Evolutionary conservation across 2,888 invertebrate genomes (phyloP).

Genomic region (Chironomus tentans): DNA sequence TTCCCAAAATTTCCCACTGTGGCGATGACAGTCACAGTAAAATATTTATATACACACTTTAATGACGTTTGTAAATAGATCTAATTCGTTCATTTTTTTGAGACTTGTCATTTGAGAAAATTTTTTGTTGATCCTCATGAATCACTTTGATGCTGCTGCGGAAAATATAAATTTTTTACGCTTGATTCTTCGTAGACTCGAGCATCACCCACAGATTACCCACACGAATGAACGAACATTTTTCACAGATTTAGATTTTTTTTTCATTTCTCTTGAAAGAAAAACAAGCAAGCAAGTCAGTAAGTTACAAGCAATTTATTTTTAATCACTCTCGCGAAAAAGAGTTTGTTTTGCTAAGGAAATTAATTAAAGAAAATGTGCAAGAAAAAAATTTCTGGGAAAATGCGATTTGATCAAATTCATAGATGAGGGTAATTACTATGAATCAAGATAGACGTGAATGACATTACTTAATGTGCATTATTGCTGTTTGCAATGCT

Average conservation of each 20-base stretch:
- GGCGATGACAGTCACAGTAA: too few relatives aligned
- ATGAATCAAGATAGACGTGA: not conserved
- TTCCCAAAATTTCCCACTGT: too few relatives aligned
- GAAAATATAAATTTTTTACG: not conserved
- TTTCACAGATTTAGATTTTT: not conserved
- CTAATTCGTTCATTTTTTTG: not conserved
- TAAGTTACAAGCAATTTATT: conserved; percentile 5
- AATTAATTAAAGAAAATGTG: too few relatives aligned
- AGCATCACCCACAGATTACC: not conserved
- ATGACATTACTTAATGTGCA: too few relatives aligned
- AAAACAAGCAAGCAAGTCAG: not conserved
- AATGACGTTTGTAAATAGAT: not conserved
- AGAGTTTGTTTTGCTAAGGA: not conserved
- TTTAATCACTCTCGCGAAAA: not conserved
- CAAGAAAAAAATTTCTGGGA: too few relatives aligned
- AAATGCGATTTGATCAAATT: too few relatives aligned
- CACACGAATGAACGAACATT: not conserved
- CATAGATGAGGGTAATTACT: not conserved
- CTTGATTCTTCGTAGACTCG: not conserved
- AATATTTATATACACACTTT: not conserved
- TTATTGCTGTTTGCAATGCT: too few relatives aligned
- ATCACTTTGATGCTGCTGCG: not conserved
- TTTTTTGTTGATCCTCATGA: not conserved
- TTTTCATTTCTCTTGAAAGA: not conserved
- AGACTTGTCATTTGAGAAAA: not conserved